A percentile compares a stretch with the other conserved stretches of the same genome.
Evolutionary conservation across 2,797 vertebrate genomes (phyloP).

Genomic region (Helicolenus hilgendorfi): DNA sequence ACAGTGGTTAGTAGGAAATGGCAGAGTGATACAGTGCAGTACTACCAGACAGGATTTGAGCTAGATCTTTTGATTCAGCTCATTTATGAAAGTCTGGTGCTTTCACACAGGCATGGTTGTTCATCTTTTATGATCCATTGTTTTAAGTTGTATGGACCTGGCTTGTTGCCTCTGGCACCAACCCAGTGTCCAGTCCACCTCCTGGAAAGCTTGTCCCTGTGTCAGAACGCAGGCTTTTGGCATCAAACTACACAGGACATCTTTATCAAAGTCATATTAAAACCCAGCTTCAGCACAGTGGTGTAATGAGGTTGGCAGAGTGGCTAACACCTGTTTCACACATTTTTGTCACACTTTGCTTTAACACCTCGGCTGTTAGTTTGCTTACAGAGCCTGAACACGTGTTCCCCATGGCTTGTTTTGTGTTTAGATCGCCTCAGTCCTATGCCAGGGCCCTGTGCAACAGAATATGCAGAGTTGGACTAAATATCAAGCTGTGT

Average conservation of each 20-base stretch:
- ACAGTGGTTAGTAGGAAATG: constrained; percentile 27
- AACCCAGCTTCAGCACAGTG: not conserved
- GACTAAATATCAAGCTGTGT: not conserved
- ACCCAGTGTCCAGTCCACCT: not conserved
- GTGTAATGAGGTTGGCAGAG: constrained; percentile 1
- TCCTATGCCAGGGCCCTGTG: not conserved
- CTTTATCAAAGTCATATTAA: not conserved
- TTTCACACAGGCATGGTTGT: not conserved
- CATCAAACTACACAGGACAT: not conserved
- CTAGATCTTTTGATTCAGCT: not conserved
- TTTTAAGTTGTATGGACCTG: not conserved
- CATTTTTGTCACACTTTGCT: constrained; percentile 19
- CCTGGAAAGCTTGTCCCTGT: not conserved
- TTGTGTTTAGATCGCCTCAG: not conserved
- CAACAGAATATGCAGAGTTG: not conserved
- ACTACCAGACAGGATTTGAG: constrained; percentile 14
- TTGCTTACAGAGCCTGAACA: not conserved
- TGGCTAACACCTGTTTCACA: constrained; percentile 41
- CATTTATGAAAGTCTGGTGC: constrained; percentile 2
- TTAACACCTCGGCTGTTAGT: not conserved
- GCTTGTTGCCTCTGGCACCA: not conserved
- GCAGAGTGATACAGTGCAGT: not conserved
- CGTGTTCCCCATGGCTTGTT: not conserved
- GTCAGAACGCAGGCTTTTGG: not conserved
- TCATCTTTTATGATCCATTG: not conserved